These are phyloP conservation scores for Galaxea fascicularis DNA, from an alignment of 92 coral and sea anemone genomes.

Conservation along the genomic window DNA sequence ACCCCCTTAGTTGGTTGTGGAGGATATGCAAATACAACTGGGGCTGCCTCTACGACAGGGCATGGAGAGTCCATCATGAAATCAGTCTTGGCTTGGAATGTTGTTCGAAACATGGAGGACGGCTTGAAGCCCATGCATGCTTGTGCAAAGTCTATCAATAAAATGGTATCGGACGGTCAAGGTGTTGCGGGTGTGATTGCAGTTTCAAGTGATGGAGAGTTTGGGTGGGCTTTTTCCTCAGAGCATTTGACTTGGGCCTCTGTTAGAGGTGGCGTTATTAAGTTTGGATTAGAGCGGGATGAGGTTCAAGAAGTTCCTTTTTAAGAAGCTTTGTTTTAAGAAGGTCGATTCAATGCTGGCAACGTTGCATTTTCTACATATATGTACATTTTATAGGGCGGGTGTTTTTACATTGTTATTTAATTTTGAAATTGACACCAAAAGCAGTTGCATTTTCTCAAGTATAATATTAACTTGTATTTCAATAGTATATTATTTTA, in stretches of 20 bases:
- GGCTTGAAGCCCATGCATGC: slow-evolving; percentile 46
- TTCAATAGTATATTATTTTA: too few relatives aligned
- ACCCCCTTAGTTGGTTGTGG: slow-evolving; percentile 68
- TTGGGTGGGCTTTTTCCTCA: slow-evolving; percentile 43
- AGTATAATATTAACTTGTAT: too few relatives aligned
- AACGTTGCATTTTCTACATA: too few relatives aligned
- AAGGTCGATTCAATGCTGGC: neutral
- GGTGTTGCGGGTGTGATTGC: slow-evolving; percentile 53
- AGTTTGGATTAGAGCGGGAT: slow-evolving; percentile 32
- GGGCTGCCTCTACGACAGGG: slow-evolving; percentile 63
- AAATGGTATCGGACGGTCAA: slow-evolving; percentile 43
- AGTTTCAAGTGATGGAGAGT: slow-evolving; percentile 22
- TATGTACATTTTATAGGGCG: too few relatives aligned
- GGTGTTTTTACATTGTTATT: too few relatives aligned
- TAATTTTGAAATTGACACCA: too few relatives aligned
- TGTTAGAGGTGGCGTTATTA: neutral
- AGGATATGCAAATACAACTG: slow-evolving; percentile 66
- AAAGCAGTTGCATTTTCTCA: too few relatives aligned
- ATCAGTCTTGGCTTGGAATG: slow-evolving; percentile 63
- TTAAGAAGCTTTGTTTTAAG: neutral
- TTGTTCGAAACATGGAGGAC: slow-evolving; percentile 51
- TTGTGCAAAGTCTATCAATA: slow-evolving; percentile 51
- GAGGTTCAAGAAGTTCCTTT: slow-evolving; percentile 31
- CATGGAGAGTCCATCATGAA: slow-evolving; percentile 69
- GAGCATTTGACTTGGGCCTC: slow-evolving; percentile 49